These are phyloP conservation scores for Propithecus coquereli DNA, from an alignment of 2,113 vertebrate genomes.

Conservation along the genomic window DNA sequence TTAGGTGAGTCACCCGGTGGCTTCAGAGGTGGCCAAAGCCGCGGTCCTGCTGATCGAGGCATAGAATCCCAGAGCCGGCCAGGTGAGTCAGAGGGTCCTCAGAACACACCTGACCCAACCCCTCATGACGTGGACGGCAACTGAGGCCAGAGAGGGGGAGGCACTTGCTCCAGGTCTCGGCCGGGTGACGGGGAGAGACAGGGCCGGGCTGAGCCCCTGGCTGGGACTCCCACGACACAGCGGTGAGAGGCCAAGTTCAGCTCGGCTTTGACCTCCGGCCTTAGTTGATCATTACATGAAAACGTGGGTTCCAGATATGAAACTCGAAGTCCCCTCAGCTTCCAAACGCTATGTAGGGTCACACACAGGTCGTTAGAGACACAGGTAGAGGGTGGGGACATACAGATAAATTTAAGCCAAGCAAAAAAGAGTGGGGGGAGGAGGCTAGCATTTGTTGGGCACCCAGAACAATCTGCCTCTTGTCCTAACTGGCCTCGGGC, in stretches of 20 bases:
- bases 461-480: background rate
- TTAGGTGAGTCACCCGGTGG: background rate
- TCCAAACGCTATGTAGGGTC: background rate
- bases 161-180: background rate
- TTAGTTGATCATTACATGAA: background rate
- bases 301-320: background rate
- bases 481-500: fast-evolving
- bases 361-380: background rate
- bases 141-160: background rate
- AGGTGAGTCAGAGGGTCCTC: background rate
- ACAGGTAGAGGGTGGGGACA: fast-evolving
- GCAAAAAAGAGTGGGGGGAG: background rate
- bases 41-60: background rate
- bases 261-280: background rate
- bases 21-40: background rate
- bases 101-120: background rate
- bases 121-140: background rate
- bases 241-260: background rate
- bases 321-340: background rate
- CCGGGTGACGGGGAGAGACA: background rate
- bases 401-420: background rate
- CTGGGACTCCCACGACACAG: background rate
- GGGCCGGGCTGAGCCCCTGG: background rate
- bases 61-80: background rate
- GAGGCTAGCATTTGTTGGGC: too few relatives aligned